These are phyloP conservation scores for Sesamia nonagrioides DNA, from an alignment of 1,140 invertebrate genomes.

Conservation along the genomic window DNA sequence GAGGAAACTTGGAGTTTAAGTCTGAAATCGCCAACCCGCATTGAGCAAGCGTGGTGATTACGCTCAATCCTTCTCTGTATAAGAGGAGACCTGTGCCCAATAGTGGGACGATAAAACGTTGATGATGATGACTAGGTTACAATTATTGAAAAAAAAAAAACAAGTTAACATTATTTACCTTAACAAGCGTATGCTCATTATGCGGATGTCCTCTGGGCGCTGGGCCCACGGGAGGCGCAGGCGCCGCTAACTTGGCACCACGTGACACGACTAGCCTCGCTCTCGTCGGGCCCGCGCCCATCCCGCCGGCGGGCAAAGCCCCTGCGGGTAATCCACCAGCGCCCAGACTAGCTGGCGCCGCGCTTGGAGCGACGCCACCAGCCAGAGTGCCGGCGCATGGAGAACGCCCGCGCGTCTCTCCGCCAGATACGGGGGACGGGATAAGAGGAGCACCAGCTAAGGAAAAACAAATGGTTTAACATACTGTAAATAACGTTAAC, in stretches of 20 bases:
- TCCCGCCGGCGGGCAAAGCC: slow-evolving; percentile 65
- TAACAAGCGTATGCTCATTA: slow-evolving; percentile 82
- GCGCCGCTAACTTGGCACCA: slow-evolving; percentile 51
- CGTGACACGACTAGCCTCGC: slow-evolving; percentile 69
- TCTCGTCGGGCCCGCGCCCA: slow-evolving; percentile 55
- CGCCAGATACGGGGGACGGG: not conserved
- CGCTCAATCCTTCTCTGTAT: too few species aligned
- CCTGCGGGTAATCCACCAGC: too few species aligned
- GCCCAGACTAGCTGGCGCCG: too few species aligned
- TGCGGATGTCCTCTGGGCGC: slow-evolving; percentile 12
- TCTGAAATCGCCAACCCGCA: too few species aligned
- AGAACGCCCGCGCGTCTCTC: not conserved
- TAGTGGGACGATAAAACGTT: too few species aligned
- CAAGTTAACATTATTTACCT: too few species aligned
- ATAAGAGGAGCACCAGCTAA: not conserved
- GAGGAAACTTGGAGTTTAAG: too few species aligned
- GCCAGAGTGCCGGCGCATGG: slow-evolving; percentile 17
- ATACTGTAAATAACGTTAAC: not conserved
- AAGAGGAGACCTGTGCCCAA: too few species aligned
- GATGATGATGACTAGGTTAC: too few species aligned
- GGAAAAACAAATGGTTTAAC: not conserved
- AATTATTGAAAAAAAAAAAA: too few species aligned
- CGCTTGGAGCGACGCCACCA: too few species aligned
- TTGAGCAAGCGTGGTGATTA: too few species aligned
- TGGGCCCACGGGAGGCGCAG: slow-evolving; percentile 38